These are phyloP conservation scores for Fopius arisanus DNA, from an alignment of 1,140 invertebrate genomes.

Conservation along the genomic window DNA sequence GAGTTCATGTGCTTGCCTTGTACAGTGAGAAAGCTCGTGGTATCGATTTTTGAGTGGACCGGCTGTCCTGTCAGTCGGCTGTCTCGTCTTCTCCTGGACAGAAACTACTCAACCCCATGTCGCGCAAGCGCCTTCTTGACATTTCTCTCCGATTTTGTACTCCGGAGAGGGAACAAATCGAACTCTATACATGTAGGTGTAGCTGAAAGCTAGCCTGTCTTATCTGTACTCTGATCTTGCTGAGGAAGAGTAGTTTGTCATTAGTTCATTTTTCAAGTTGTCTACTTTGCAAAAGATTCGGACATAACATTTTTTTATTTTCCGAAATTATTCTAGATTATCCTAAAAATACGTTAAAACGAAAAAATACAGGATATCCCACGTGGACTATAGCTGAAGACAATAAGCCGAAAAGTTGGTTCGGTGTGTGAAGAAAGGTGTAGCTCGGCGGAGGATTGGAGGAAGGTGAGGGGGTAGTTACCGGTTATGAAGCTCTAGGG, in stretches of 20 bases:
- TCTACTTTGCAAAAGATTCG: background rate
- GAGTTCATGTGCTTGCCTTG: constrained; percentile 50
- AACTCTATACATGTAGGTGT: background rate
- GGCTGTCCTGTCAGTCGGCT: constrained; percentile 58
- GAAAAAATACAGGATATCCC: constrained; percentile 42
- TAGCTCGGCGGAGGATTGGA: constrained; percentile 10
- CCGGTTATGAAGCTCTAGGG: constrained; percentile 61
- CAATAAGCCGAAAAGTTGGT: constrained; percentile 62
- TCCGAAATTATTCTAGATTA: background rate
- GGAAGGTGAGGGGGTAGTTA: constrained; percentile 48
- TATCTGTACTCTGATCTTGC: background rate
- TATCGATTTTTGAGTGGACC: constrained; percentile 65
- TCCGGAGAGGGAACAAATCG: constrained; percentile 17
- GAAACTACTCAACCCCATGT: constrained; percentile 50
- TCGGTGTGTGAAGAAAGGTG: background rate
- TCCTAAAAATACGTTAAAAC: background rate
- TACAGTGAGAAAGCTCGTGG: constrained; percentile 39
- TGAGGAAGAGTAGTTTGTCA: background rate
- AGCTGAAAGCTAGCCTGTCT: background rate
- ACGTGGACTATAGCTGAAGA: constrained; percentile 58
- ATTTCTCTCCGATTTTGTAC: background rate
- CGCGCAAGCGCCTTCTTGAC: constrained; percentile 48
- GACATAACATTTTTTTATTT: too few species aligned
- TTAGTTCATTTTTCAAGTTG: background rate
- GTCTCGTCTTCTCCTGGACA: constrained; percentile 61